These are phyloP conservation scores for Actinernus sp. DNA, from an alignment of 92 coral and sea anemone species.

Conservation along the genomic window DNA sequence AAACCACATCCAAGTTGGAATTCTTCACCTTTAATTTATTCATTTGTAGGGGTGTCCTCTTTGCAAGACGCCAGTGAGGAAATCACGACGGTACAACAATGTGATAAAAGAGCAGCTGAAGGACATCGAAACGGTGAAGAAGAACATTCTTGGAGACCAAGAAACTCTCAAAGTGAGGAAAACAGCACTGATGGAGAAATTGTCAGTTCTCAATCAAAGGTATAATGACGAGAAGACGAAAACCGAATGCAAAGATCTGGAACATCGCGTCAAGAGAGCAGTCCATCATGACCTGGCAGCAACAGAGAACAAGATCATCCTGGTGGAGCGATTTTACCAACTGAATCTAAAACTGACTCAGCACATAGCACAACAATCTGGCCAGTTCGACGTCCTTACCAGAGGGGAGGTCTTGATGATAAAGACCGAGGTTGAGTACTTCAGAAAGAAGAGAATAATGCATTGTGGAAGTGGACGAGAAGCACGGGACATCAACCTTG, in stretches of 20 bases:
- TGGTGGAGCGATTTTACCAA: slow-evolving; percentile 14
- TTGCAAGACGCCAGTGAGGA: slow-evolving; percentile 70
- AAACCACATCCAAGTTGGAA: slow-evolving; percentile 1
- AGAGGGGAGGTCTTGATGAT: slow-evolving; percentile 36
- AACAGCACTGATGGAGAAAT: neutral
- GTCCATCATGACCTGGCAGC: no score
- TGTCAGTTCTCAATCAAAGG: no score
- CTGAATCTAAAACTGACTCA: neutral
- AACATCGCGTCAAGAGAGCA: no score
- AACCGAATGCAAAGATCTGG: no score
- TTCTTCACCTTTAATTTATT: slow-evolving; percentile 46
- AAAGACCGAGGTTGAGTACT: no score
- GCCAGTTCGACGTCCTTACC: slow-evolving; percentile 3
- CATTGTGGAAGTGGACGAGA: slow-evolving; percentile 27
- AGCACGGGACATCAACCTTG: slow-evolving; percentile 63
- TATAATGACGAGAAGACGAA: neutral
- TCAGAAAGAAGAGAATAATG: slow-evolving; percentile 22
- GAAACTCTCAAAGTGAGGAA: slow-evolving; percentile 13
- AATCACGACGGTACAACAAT: slow-evolving; percentile 78
- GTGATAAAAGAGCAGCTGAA: slow-evolving; percentile 56
- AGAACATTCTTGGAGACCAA: slow-evolving; percentile 31
- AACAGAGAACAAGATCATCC: slow-evolving; percentile 52
- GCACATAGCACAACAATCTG: no score
- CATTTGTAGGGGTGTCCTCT: slow-evolving; percentile 88
- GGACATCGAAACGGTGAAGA: slow-evolving; percentile 76